Conservation (phyloP, 1,140 invertebrate genomes). For the Calephelis nemesis region DNA sequence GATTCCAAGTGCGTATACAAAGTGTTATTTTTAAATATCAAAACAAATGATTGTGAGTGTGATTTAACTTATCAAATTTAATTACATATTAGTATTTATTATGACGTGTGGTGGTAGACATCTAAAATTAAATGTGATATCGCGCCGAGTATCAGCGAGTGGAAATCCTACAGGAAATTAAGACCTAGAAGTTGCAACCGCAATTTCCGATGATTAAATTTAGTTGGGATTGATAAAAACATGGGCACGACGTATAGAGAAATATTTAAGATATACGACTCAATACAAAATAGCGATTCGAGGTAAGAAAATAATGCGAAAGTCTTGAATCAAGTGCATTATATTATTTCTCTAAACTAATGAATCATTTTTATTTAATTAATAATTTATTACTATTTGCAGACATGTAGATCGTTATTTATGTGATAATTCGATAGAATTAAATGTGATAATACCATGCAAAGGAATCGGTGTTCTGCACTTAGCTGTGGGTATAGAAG, state of each 20-base stretch:
- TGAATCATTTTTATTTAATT: no score
- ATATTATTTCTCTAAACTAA: not conserved
- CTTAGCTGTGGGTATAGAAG: constrained; percentile 86
- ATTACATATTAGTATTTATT: constrained; percentile 15
- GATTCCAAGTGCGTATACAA: not conserved
- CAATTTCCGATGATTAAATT: constrained; percentile 53
- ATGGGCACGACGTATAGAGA: constrained; percentile 67
- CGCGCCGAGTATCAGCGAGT: constrained; percentile 32
- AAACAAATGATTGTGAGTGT: constrained; percentile 11
- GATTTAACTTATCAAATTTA: not conserved
- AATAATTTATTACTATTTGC: constrained; percentile 36
- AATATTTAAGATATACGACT: constrained; percentile 68
- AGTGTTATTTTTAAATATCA: not conserved
- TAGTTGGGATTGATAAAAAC: constrained; percentile 48
- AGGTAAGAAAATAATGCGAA: constrained; percentile 41
- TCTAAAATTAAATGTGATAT: constrained; percentile 59
- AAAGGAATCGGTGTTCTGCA: constrained; percentile 89
- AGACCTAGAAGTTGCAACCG: constrained; percentile 52
- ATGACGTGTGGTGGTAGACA: constrained; percentile 27
- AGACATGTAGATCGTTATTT: constrained; percentile 83
- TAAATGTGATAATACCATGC: constrained; percentile 84
- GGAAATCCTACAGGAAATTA: constrained; percentile 67
- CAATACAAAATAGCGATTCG: constrained; percentile 62
- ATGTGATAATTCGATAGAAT: constrained; percentile 81
- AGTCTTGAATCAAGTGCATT: not conserved